Conservation (phyloP, 2,113 vertebrate species). For the Rana temporaria region DNA sequence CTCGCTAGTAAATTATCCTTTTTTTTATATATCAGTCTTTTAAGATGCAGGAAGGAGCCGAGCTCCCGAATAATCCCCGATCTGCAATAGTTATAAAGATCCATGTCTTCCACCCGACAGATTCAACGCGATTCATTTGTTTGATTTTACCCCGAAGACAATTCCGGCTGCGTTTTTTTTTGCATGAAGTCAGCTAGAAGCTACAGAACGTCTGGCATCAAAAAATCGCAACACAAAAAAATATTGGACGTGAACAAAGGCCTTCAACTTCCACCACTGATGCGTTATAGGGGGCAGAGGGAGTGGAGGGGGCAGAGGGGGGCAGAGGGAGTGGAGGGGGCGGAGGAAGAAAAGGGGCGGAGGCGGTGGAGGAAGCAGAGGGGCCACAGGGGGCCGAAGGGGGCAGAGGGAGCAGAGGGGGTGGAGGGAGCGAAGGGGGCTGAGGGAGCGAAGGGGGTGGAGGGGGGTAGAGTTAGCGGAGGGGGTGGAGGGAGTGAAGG, state of each 20-base stretch:
- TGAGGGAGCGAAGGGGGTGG: too few relatives aligned
- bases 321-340: too few relatives aligned
- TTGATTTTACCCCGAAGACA: slow-evolving; percentile 34
- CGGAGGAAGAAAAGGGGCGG: too few relatives aligned
- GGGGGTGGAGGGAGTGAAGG: too few relatives aligned
- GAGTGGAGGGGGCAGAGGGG: too few relatives aligned
- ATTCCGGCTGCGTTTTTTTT: neutral
- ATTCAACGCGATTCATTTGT: slow-evolving; percentile 30
- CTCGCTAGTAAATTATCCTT: slow-evolving; percentile 42
- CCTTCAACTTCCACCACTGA: neutral
- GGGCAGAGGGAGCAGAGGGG: too few relatives aligned
- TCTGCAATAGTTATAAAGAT: slow-evolving; percentile 42
- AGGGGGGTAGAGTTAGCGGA: too few relatives aligned
- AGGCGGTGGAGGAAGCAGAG: too few relatives aligned
- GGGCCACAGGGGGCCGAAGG: too few relatives aligned
- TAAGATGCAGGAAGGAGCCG: slow-evolving; percentile 20
- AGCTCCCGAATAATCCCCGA: slow-evolving; percentile 27
- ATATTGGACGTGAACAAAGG: slow-evolving; percentile 36
- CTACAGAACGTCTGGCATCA: slow-evolving; percentile 11
- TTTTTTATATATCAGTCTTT: neutral
- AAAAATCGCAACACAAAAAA: slow-evolving; percentile 12
- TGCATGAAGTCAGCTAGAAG: slow-evolving; percentile 9
- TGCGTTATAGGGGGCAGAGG: too few relatives aligned
- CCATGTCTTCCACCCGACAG: slow-evolving; percentile 14
- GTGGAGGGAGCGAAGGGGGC: too few relatives aligned